A percentile compares a stretch with the other conserved stretches of the same genome.
These are phyloP conservation scores for Spilosoma lubricipeda DNA, from an alignment of 2,888 invertebrate species.

Conservation along the genomic window DNA sequence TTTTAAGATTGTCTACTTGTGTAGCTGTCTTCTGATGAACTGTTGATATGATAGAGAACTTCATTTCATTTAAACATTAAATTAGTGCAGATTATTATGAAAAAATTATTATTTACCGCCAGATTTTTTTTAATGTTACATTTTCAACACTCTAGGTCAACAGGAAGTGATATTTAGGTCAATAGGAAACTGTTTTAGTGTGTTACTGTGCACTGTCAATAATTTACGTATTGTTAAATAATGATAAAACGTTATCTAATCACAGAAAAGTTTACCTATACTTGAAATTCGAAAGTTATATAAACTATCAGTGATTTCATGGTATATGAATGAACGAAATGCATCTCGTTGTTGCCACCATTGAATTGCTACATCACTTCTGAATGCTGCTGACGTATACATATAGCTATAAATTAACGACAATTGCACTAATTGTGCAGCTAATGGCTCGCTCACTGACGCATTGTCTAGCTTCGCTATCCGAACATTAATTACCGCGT, in stretches of 20 bases:
- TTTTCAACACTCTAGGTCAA: not conserved
- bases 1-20: not conserved
- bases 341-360: not conserved
- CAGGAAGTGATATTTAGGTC: conserved; percentile 20
- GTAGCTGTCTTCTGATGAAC: not conserved
- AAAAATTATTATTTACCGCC: not conserved
- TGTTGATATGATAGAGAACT: not conserved
- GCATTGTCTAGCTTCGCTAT: conserved; percentile 78
- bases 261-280: not conserved
- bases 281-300: not conserved
- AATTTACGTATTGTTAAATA: conserved; percentile 24
- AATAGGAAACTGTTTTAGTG: conserved; percentile 30
- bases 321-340: not conserved
- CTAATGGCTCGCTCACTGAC: conserved; percentile 77
- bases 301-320: not conserved
- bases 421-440: conserved; percentile 85
- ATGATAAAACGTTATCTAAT: conserved; percentile 14
- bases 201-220: conserved; percentile 23
- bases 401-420: conserved; percentile 79
- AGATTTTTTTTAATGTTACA: not conserved
- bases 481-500: conserved; percentile 70
- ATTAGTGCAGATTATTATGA: not conserved
- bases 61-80: no score
- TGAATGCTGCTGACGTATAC: conserved; percentile 31
- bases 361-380: conserved; percentile 9